Evolutionary conservation across 2,113 vertebrate species (phyloP).

Genomic region (Deroptyus accipitrinus): DNA sequence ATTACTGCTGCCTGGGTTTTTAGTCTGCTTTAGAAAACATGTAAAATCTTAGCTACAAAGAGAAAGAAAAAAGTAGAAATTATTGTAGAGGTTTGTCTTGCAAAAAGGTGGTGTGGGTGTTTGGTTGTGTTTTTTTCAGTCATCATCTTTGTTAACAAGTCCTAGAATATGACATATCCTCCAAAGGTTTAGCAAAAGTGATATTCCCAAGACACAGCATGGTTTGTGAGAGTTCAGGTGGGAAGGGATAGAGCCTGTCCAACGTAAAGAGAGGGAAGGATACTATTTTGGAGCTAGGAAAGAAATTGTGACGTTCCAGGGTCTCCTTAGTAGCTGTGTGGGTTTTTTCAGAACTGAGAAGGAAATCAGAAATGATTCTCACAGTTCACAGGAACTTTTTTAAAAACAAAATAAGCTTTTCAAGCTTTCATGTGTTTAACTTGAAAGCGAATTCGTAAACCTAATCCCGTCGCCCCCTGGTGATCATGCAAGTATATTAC

Average conservation of each 20-base stretch:
- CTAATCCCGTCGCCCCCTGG: background rate
- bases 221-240: background rate
- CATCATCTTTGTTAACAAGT: background rate
- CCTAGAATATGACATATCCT: background rate
- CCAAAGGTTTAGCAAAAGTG: background rate
- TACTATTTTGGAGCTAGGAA: background rate
- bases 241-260: background rate
- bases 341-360: background rate
- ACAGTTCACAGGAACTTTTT: background rate
- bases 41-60: background rate
- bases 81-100: background rate
- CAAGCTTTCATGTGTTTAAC: no score
- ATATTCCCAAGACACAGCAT: background rate
- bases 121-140: fast-evolving
- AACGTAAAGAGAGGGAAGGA: background rate
- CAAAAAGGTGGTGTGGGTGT: background rate
- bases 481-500: background rate
- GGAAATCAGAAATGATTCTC: background rate
- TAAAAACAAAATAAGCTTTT: background rate
- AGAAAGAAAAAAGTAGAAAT: background rate
- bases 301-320: background rate
- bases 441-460: fast-evolving
- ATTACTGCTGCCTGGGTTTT: background rate
- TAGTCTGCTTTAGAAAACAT: background rate
- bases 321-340: background rate